Evolutionary conservation across 1,140 invertebrate species (phyloP), one percentile per base, ranked within the genome.

Genomic region (Drosophila bifasciata): DNA sequence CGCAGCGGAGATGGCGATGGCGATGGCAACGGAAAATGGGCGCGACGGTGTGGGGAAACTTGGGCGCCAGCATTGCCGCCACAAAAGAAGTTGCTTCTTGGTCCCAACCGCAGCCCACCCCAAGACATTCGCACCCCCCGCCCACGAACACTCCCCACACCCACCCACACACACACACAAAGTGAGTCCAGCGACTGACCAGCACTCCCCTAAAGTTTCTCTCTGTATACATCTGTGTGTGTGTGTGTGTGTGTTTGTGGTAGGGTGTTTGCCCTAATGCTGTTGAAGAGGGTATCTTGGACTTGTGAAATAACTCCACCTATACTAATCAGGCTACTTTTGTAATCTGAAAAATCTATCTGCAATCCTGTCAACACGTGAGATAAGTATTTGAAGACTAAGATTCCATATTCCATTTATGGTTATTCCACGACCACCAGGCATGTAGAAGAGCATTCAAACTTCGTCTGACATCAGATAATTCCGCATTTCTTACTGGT

Each of bases 31-130:
- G 59, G 53, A 36, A 46, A 23, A 9, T 68, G 49, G 53, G 45
- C 40, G 52, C 44, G 23, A 43, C 23, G 46, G 51, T 46, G 75
- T 17, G 49, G 59, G 55, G 49, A 40, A 63, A 62, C 62, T 69
- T 51, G 73, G 64, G 78, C 74, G 81, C 83, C 71, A 60, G 49
- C 66, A 43, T 70, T 60, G 66, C 63, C 56, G 74, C 59, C 74
- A 83, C 83, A 88, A 88, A 88, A 89, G 84, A 88, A 88, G 71
- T 88, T 79, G 84, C 83, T 83, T 76, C 83, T 88, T 88, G 79
- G 85, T 79, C 59, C 70, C 13, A 58, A 63, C 66, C 58, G 60
- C 49, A 8, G 45, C n/a, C 21, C 32, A 21, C 11, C 21, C 50
- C 19, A 40, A 39, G 58, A 53, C 48, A 66, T 36, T 64, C 48